Evolutionary conservation across 2,888 invertebrate species (phyloP).

Genomic region (Geophilus truncorum): DNA sequence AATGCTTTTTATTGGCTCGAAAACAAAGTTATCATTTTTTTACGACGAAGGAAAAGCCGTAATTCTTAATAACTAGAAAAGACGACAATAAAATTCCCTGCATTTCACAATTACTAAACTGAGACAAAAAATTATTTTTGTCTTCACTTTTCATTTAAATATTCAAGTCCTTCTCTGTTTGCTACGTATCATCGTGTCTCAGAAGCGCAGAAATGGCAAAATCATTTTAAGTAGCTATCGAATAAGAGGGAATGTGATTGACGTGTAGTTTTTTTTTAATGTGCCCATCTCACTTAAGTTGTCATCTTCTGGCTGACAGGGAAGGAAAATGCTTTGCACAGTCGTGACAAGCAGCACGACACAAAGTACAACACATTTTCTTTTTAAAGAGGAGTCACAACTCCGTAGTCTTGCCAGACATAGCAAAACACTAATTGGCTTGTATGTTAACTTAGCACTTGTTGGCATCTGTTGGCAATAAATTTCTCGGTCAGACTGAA

Average conservation of each 20-base stretch:
- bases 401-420: background rate
- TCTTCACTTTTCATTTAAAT: no score
- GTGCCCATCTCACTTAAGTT: background rate
- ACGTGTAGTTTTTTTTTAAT: background rate
- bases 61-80: no score
- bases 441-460: slow-evolving; percentile 12
- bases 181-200: no score
- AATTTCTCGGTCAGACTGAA: background rate
- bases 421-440: slow-evolving; percentile 20
- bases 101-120: no score
- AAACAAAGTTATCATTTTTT: background rate
- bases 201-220: no score
- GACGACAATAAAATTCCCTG: no score
- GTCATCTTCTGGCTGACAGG: background rate
- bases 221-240: background rate
- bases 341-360: background rate
- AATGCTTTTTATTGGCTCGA: background rate
- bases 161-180: no score
- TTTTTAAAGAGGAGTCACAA: background rate
- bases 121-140: no score
- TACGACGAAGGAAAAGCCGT: background rate
- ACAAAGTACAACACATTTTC: slow-evolving; percentile 5
- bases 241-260: background rate
- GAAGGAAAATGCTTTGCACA: background rate
- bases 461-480: slow-evolving; percentile 20